Base-by-base conservation (phyloP, 2,888 invertebrate species). In the Nemotelus nigrinus region DNA sequence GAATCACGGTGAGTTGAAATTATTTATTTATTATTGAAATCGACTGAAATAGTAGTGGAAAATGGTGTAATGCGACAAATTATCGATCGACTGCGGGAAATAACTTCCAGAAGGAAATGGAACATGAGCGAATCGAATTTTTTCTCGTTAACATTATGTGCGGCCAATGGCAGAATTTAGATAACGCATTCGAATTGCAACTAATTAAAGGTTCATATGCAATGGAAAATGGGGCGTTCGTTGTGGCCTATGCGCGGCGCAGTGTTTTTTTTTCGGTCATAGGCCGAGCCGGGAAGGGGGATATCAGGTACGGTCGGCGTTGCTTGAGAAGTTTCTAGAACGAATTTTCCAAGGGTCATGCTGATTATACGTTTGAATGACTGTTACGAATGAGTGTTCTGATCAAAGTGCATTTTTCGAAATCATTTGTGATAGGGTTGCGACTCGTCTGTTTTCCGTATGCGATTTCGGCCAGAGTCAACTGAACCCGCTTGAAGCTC, bases 51-150 rank as follows among this genome's bases (percentile, higher is more conserved):
- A 25, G n/a, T 10, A 3, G 47, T 45, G 65, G 65, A 25, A 25
- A 8, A 47, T 65, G 47, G 47, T 67, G 47, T 44, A 6, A 39
- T 25, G 47, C 6, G 25, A 41, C 55, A 55, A n/a, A 8, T 65
- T 70, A 70, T 53, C 47, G 70, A 70, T 70, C 47, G 53, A 47
- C 47, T 7, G 68, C 8, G 43, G 5, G 53, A 7, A 44, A 70
- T 55, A 70, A 53, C 41, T 70, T 70, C 70, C 70, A 70, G 70
- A 70, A 70, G 55, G 55, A 70, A 25, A 70, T 43, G 47, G 47
- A 50, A 53, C 4, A 43, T n/a, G 53, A 25, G 55, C 55, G 70
- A 70, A 70, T 70, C 70, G 55, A 53, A 39, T 70, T 70, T 70
- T 70, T 2, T 41, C n/a, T 43, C 41, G 25, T 25, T 25, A 25